Evolutionary conservation across 2,888 invertebrate genomes (phyloP), one percentile per base, ranked within the genome.

Genomic region (Argynnis bischoffii): DNA sequence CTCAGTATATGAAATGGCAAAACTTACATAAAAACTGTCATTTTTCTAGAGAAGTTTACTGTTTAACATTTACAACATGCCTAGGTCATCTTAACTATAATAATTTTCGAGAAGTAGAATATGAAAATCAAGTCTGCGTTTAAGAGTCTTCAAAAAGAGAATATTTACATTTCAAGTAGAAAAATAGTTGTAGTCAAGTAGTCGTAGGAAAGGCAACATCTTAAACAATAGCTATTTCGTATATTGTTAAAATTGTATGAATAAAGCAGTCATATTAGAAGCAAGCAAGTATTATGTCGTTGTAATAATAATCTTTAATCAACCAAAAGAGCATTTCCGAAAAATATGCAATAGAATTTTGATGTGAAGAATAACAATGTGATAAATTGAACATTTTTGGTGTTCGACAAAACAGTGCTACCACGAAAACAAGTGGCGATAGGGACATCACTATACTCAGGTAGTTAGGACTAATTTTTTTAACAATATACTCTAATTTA

Each of bases 231-330:
- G 77, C 67, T 78, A 79, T 75, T 76, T 76, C 77, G 75, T 77
- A 76, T 77, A 80, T 77, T 75, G 78, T 78, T 76, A 81, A 79
- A 80, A 73, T 73, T 79, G 75, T 80, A 80, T 63, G 79, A 76
- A 83, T 78, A 79, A 86, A 83, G 81, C 84, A 84, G 80, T 84
- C 82, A 66, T 73, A 75, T 66, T 54, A 60, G 18, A 69, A 84
- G 86, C 87, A 88, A 86, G 87, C 84, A 83, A 48, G 74, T 74
- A 72, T 77, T 63, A 70, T 76, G 77, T 86, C 78, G 80, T 85
- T 83, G 81, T 85, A 76, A 65, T 74, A 66, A 48, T 50, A 61
- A 50, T 26, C n/a, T 54, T 26, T 26, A 26, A 26, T 26, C 4
- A 26, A 63, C 48, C 50, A 61, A 61, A 66, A 66, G 61, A 66